Conservation (phyloP, 1,140 invertebrate species). For the Drosophila takahashii region DNA sequence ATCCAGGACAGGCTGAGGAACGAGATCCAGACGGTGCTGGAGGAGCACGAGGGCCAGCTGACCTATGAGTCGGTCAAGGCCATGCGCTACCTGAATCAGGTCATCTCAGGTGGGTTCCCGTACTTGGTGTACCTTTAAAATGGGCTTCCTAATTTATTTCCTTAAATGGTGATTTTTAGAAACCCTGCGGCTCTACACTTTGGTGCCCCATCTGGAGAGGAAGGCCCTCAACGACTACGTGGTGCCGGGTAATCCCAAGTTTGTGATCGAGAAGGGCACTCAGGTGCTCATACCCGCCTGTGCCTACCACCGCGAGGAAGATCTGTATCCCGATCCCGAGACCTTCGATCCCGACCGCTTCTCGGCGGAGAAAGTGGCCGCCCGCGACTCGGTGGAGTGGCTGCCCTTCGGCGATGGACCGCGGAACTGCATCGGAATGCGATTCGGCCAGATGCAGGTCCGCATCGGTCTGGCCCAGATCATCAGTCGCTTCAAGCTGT, state of each 20-base stretch:
- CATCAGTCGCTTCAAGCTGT: slow-evolving; percentile 77
- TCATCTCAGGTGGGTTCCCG: slow-evolving; percentile 84
- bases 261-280: slow-evolving; percentile 87
- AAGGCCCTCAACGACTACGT: slow-evolving; percentile 87
- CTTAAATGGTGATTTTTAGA: slow-evolving; percentile 84
- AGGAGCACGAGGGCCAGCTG: slow-evolving; percentile 85
- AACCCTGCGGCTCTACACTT: slow-evolving; percentile 88
- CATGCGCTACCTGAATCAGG: slow-evolving; percentile 87
- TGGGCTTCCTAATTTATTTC: background rate
- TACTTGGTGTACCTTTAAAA: background rate
- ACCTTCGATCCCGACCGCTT: slow-evolving; percentile 87
- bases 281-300: slow-evolving; percentile 87
- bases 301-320: slow-evolving; percentile 86
- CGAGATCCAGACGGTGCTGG: slow-evolving; percentile 85
- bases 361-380: slow-evolving; percentile 84
- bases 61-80: slow-evolving; percentile 86
- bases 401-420: slow-evolving; percentile 89
- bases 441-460: slow-evolving; percentile 85
- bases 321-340: slow-evolving; percentile 86
- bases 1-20: slow-evolving; percentile 85
- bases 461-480: slow-evolving; percentile 84
- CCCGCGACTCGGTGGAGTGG: slow-evolving; percentile 85
- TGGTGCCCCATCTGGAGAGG: slow-evolving; percentile 87
- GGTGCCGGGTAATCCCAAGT: slow-evolving; percentile 86
- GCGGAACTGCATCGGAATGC: slow-evolving; percentile 85